Evolutionary conservation across 1,140 invertebrate species (phyloP).

Genomic region (Tetragonula clypearis): DNA sequence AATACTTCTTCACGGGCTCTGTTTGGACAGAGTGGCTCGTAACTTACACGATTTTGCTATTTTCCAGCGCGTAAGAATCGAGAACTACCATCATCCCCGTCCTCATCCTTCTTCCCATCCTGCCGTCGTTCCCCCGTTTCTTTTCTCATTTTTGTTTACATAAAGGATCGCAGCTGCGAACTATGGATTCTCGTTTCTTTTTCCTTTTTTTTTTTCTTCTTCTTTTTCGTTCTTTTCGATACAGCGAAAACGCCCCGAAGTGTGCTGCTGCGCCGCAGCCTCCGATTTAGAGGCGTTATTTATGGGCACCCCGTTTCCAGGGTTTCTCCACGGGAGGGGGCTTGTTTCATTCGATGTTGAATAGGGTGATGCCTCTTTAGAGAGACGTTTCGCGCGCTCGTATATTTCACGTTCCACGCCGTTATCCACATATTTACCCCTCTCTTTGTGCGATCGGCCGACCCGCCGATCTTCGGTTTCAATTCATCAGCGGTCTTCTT

Average conservation of each 20-base stretch:
- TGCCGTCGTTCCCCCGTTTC: background rate
- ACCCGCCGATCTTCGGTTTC: too few relatives aligned
- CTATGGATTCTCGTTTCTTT: background rate
- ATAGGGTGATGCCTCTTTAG: background rate
- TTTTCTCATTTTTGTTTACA: background rate
- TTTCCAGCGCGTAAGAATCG: background rate
- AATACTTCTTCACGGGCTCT: slow-evolving; percentile 13
- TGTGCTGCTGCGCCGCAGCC: too few relatives aligned
- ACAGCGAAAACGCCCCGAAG: background rate
- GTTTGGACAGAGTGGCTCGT: slow-evolving; percentile 27
- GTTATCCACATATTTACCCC: too few relatives aligned
- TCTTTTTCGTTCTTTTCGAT: background rate
- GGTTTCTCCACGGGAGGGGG: background rate
- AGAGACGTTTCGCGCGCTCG: too few relatives aligned
- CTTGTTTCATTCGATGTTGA: too few relatives aligned
- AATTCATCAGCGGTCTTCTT: too few relatives aligned
- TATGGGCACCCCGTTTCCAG: background rate
- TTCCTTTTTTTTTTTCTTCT: background rate
- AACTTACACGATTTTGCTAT: slow-evolving; percentile 50
- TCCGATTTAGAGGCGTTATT: slow-evolving; percentile 22
- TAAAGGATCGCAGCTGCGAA: slow-evolving; percentile 1
- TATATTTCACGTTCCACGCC: too few relatives aligned
- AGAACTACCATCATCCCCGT: background rate
- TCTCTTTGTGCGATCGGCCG: too few relatives aligned
- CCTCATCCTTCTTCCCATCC: background rate